Evolutionary conservation across 2,888 invertebrate genomes (phyloP).

Genomic region (Candidula unifasciata): DNA sequence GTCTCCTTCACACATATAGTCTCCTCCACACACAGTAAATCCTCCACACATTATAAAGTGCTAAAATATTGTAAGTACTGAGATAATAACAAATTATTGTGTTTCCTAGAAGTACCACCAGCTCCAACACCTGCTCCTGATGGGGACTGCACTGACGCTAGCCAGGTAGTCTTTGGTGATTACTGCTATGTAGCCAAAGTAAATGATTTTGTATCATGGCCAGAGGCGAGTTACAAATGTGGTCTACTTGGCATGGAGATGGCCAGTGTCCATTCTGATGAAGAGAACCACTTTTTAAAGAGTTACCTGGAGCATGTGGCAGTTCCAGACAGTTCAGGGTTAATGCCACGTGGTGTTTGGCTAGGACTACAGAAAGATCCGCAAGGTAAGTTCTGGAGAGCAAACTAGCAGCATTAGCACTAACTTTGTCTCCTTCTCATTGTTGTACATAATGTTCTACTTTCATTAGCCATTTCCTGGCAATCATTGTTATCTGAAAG

Average conservation of each 20-base stretch:
- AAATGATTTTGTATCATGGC: constrained; percentile 59
- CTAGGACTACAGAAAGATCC: constrained; percentile 56
- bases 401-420: not conserved
- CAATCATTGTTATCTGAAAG: too few relatives aligned
- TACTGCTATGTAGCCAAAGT: constrained; percentile 60
- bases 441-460: too few relatives aligned
- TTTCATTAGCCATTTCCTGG: too few relatives aligned
- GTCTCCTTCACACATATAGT: too few relatives aligned
- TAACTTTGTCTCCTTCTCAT: too few relatives aligned
- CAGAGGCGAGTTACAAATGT: constrained; percentile 62
- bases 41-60: too few relatives aligned
- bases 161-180: constrained; percentile 50
- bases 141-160: constrained; percentile 55
- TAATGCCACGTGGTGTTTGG: constrained; percentile 55
- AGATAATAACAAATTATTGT: not conserved
- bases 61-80: too few relatives aligned
- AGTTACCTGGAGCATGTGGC: constrained; percentile 38
- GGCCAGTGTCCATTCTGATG: constrained; percentile 59
- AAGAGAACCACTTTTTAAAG: constrained; percentile 57
- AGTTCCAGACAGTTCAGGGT: not conserved
- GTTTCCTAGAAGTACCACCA: constrained; percentile 48
- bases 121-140: constrained; percentile 52
- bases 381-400: constrained; percentile 32
- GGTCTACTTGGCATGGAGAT: constrained; percentile 57
- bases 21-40: too few relatives aligned